These are phyloP conservation scores for Misgurnus mizolepis DNA, from an alignment of 2,113 vertebrate species.

Conservation along the genomic window DNA sequence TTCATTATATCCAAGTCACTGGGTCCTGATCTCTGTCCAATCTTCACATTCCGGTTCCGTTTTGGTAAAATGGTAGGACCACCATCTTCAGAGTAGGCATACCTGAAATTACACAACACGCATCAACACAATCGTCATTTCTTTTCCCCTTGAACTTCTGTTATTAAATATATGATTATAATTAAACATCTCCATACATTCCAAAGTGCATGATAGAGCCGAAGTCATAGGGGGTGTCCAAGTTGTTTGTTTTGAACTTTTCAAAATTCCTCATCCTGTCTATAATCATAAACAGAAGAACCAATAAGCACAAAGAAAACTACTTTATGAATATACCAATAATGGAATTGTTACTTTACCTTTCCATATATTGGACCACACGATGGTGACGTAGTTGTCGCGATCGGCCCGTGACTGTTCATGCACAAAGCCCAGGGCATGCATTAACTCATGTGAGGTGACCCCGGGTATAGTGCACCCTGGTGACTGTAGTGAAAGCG, in stretches of 20 bases:
- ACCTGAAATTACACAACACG: constrained; percentile 60
- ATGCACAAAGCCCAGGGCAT: constrained; percentile 64
- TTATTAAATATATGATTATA: neutral
- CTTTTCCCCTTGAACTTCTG: neutral
- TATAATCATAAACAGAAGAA: constrained; percentile 50
- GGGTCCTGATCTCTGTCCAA: constrained; percentile 68
- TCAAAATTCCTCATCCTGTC: constrained; percentile 76
- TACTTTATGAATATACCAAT: neutral
- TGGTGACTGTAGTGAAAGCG: constrained; percentile 66
- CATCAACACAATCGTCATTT: neutral
- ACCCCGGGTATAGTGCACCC: constrained; percentile 66
- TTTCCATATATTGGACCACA: constrained; percentile 75
- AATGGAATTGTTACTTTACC: constrained; percentile 62
- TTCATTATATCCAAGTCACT: constrained; percentile 73
- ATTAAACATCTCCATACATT: constrained; percentile 60
- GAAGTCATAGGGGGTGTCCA: constrained; percentile 76
- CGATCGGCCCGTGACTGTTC: constrained; percentile 74
- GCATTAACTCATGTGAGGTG: constrained; percentile 72
- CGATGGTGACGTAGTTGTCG: constrained; percentile 66
- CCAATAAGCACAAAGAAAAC: neutral
- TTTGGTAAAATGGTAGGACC: constrained; percentile 73
- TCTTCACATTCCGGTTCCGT: constrained; percentile 57
- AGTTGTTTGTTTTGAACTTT: constrained; percentile 69
- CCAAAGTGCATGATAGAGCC: constrained; percentile 81
- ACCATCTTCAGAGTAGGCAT: constrained; percentile 73